Base-by-base conservation (phyloP, 2,888 invertebrate genomes). In the Carterocephalus palaemon region DNA sequence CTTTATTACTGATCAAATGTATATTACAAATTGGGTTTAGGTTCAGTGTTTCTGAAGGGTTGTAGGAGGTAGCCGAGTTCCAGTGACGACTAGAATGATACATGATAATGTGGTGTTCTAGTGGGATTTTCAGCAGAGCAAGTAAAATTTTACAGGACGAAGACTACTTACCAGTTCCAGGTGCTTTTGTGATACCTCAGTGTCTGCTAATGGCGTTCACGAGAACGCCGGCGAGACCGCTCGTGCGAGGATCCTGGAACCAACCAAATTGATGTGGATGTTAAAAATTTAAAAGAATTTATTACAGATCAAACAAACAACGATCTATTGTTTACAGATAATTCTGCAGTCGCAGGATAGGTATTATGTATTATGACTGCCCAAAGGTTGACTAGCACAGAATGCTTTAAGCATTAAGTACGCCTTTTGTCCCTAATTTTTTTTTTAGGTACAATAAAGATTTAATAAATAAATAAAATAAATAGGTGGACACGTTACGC, bases 181-280 rank as follows among this genome's bases (percentile, higher is more conserved):
- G 79, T 59, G 79, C 74, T 74, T 79, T 74, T 86, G 88, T 81
- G 88, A 88, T 88, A 88, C 88, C 88, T 88, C 88, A 79, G 84
- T 72, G 73, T 73, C 62, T 58, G 57, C 67, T 82, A 84, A 70
- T 82, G 83, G 60, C 86, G 86, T 52, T 83, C 83, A 61, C 86
- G 84, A 28, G 84, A 84, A 45, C 86, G 83, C 45, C 85, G 77
- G 39, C 85, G 80, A 4, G 77, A 65, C 37, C 83, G 76, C 51
- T 87, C 86, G 66, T 74, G 75, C 2, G 85, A 67, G 3, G 84
- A 79, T 49, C 75, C 85, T 85, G 48, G 0, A 53, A 53, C 33
- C 20, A 28, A n/a, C n/a, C n/a, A n/a, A 45, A 7, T n/a, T n/a
- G n/a, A n/a, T n/a, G n/a, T n/a, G n/a, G n/a, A n/a, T n/a, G n/a